These are phyloP conservation scores for Chrosomus eos DNA, from an alignment of 2,797 vertebrate genomes.

Conservation along the genomic window DNA sequence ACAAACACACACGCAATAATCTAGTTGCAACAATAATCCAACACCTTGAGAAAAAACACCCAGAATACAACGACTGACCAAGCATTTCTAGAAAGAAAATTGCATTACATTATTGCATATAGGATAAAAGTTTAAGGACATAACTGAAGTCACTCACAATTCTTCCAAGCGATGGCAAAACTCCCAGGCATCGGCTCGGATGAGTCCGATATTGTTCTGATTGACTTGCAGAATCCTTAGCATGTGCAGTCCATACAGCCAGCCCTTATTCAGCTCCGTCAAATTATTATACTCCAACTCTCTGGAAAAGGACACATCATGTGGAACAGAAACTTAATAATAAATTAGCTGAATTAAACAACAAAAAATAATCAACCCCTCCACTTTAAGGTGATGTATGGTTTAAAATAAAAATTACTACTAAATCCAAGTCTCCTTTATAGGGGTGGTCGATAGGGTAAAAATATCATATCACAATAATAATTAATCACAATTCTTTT, in stretches of 20 bases:
- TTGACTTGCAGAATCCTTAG: conserved; percentile 87
- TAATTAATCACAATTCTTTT: too few species aligned
- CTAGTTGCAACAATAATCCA: neutral
- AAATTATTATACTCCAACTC: conserved; percentile 97
- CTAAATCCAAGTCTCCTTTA: neutral
- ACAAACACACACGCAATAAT: neutral
- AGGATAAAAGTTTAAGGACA: neutral
- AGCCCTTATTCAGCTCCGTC: conserved; percentile 96
- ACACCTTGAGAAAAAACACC: neutral
- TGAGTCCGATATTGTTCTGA: conserved; percentile 89
- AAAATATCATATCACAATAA: too few species aligned
- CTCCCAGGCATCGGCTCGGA: conserved; percentile 96
- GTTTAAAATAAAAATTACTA: neutral
- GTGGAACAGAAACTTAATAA: neutral
- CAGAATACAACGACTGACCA: conserved; percentile 9
- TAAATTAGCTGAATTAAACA: neutral
- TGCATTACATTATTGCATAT: neutral
- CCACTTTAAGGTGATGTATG: neutral
- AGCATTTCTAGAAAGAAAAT: neutral
- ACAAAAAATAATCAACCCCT: neutral
- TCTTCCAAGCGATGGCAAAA: conserved; percentile 96
- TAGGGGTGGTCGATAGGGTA: neutral
- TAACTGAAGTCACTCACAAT: conserved; percentile 83
- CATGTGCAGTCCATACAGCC: conserved; percentile 93
- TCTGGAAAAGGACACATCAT: conserved; percentile 69